Base-by-base conservation (phyloP, 2,113 vertebrate species). In the Sebastes fasciatus region DNA sequence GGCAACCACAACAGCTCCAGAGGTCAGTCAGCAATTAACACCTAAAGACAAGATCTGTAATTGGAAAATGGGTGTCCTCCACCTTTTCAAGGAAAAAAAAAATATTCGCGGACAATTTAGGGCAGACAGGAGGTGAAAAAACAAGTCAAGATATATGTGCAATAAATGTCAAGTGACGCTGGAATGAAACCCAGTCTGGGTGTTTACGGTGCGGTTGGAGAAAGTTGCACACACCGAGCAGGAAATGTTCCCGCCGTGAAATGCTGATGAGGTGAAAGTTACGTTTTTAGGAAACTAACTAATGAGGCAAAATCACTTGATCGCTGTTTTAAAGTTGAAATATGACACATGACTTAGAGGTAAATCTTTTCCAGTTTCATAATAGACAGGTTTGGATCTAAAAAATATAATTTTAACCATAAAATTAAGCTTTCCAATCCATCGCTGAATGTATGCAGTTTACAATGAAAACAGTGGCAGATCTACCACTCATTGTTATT, bases 1-100 rank as follows among this genome's bases (percentile, higher is more conserved):
- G 16, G 63, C 77, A 81, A 82, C 72, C 82, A 78, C 63, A 81
- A 88, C 82, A 67, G 80, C 74, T 74, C 67, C 48, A n/a, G 80
- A 88, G 89, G 90, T 92, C 85, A 87, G 76, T 82, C 23, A 11
- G 80, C 89, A 92, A 94, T 92, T 92, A 92, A 91, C 89, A 84
- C 71, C 83, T 42, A 54, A 68, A 91, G 86, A 91, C 85, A 90
- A 83, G 74, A 91, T 91, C 86, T 86, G 85, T 89, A 91, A 92
- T 89, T 92, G 77, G 75, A 91, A 92, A 90, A 84, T 72, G 21
- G 85, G 67, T 75, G 74, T 86, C 43, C 64, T 66, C 19, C 49
- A 83, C 79, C 88, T 86, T 82, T 86, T 71, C 14, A 23, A 68
- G 66, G 76, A 19, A 76, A 58, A 82, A 61, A 64, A 43, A 85